Percentiles rank a stretch among this genome's conserved stretches.
phyloP scores from a whole-genome alignment of 2,113 vertebrate genomes.

The Tyto alba region DNA sequence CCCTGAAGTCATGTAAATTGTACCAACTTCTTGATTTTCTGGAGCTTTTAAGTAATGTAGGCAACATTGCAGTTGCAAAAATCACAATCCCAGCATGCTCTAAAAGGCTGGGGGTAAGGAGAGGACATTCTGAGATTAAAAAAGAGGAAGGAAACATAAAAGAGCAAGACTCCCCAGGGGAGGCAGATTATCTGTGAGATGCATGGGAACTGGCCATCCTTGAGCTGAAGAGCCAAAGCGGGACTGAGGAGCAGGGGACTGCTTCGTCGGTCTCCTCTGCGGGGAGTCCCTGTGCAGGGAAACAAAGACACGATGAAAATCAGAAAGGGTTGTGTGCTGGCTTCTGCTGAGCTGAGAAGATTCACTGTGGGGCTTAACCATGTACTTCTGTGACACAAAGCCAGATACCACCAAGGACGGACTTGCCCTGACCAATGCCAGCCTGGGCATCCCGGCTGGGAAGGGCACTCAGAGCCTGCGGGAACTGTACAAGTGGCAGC shows the following conservation, averaged over 20 bases:
- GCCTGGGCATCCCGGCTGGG: background rate
- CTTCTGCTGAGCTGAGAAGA: background rate
- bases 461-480: background rate
- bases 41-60: background rate
- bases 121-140: background rate
- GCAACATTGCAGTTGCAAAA: background rate
- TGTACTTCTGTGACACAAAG: background rate
- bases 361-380: background rate
- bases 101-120: background rate
- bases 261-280: background rate
- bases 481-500: fast-evolving
- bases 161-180: background rate
- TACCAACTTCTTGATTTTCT: background rate
- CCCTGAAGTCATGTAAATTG: background rate
- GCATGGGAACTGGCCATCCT: fast-evolving
- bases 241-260: background rate
- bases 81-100: background rate
- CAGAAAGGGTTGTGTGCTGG: background rate
- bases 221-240: background rate
- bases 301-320: fast-evolving
- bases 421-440: fast-evolving
- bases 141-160: background rate
- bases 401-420: fast-evolving
- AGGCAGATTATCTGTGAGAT: no score
- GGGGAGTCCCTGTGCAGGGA: fast-evolving